Evolutionary conservation across 2,797 vertebrate genomes (phyloP).

Genomic region (Danio choprae): DNA sequence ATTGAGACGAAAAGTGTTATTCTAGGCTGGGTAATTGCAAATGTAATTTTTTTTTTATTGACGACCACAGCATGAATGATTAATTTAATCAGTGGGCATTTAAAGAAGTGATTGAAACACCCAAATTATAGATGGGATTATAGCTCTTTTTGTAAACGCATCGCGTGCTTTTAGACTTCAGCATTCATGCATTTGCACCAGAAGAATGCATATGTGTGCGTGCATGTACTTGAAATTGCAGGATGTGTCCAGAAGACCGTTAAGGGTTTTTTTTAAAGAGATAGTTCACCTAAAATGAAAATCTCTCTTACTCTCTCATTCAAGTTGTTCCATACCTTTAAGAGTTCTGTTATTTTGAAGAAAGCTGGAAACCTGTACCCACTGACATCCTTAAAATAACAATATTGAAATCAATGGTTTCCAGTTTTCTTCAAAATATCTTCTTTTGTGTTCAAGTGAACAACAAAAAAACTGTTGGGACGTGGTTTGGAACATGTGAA

Average conservation of each 20-base stretch:
- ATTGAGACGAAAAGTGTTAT: background rate
- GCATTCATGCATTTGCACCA: background rate
- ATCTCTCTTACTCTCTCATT: too few relatives aligned
- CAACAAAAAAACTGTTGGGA: too few relatives aligned
- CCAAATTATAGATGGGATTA: slow-evolving; percentile 10
- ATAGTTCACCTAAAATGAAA: too few relatives aligned
- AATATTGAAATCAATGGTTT: too few relatives aligned
- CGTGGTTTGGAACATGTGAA: too few relatives aligned
- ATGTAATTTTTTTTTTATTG: background rate
- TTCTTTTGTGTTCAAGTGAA: too few relatives aligned
- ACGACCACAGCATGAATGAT: background rate
- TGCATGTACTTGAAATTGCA: background rate
- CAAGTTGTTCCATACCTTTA: too few relatives aligned
- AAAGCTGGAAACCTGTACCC: too few relatives aligned
- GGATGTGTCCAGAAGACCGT: background rate
- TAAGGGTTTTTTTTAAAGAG: background rate
- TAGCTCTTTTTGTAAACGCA: background rate
- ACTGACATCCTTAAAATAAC: too few relatives aligned
- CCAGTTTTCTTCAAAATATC: too few relatives aligned
- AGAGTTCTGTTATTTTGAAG: too few relatives aligned
- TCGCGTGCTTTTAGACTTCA: background rate
- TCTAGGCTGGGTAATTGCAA: background rate
- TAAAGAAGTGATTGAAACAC: background rate
- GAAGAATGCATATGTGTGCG: background rate
- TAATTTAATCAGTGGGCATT: background rate